Evolutionary conservation across 2,888 invertebrate genomes (phyloP).

Genomic region (Xanthia togata): DNA sequence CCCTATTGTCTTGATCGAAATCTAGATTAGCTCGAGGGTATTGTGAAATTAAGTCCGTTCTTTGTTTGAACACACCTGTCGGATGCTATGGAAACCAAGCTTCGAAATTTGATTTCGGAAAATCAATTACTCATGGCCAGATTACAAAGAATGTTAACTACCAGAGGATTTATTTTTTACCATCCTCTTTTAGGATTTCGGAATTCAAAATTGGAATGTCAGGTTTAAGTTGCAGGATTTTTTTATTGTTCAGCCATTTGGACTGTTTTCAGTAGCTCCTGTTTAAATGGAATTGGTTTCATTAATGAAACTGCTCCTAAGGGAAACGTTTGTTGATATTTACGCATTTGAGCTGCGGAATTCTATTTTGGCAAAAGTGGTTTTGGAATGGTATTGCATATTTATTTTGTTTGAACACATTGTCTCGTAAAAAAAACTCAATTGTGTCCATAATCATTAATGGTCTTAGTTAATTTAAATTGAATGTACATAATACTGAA

Average conservation of each 20-base stretch:
- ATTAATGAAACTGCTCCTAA: conserved; percentile 55
- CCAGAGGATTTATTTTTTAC: conserved; percentile 28
- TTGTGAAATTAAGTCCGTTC: conserved; percentile 64
- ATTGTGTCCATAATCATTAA: too few relatives aligned
- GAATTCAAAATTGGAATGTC: conserved; percentile 46
- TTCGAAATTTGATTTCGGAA: conserved; percentile 53
- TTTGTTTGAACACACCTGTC: conserved; percentile 65
- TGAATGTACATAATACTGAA: too few relatives aligned
- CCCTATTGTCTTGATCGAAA: conserved; percentile 51
- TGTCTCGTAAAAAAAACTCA: too few relatives aligned
- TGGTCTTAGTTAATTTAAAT: too few relatives aligned
- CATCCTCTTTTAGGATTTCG: conserved; percentile 17
- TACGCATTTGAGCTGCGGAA: conserved; percentile 29
- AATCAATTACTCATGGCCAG: conserved; percentile 49
- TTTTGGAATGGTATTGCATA: conserved; percentile 2
- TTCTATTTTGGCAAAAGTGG: conserved; percentile 29
- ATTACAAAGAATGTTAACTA: conserved; percentile 41
- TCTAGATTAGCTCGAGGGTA: conserved; percentile 64
- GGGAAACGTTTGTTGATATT: conserved; percentile 52
- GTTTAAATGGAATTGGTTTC: conserved; percentile 57
- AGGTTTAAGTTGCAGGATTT: conserved; percentile 23
- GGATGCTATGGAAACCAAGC: conserved; percentile 37
- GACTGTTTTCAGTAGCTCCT: conserved; percentile 33
- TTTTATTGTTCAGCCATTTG: conserved; percentile 53
- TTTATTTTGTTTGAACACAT: conserved; percentile 22